These are phyloP conservation scores for Bombus sibiricus DNA, from an alignment of 1,140 invertebrate genomes.

Conservation along the genomic window DNA sequence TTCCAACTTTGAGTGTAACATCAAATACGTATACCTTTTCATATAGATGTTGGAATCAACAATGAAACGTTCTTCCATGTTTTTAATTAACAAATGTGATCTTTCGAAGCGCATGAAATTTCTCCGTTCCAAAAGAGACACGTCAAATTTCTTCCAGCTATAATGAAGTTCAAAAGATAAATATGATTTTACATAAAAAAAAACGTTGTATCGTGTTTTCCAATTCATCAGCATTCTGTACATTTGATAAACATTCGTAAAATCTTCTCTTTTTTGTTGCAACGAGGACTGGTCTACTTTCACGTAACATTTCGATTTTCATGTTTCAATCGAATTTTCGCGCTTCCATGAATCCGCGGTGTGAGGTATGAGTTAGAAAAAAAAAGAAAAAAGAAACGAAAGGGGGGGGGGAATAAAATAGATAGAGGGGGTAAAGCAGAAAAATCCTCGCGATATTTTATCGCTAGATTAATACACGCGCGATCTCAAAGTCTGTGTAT, in stretches of 20 bases:
- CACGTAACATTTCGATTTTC: constrained; percentile 13
- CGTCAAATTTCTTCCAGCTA: background rate
- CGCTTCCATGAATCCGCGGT: background rate
- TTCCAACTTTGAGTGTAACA: background rate
- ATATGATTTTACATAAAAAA: background rate
- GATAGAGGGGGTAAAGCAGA: background rate
- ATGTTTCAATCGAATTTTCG: constrained; percentile 17
- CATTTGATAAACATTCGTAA: background rate
- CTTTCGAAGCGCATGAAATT: background rate
- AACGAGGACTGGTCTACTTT: background rate
- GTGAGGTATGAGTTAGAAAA: background rate
- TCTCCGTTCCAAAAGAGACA: background rate
- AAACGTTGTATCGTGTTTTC: background rate
- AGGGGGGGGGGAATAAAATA: background rate
- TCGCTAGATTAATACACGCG: constrained; percentile 40
- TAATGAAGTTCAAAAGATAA: background rate
- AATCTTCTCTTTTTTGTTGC: background rate
- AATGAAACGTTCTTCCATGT: background rate
- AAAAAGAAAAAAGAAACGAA: background rate
- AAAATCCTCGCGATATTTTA: constrained; percentile 28
- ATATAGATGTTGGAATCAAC: background rate
- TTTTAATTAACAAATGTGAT: background rate
- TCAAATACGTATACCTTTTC: background rate
- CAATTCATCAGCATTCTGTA: background rate
- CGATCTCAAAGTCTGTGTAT: constrained; percentile 20